Evolutionary conservation across 1,140 invertebrate genomes (phyloP), one percentile per base, ranked within the genome.

Genomic region (Ooceraea biroi): DNA sequence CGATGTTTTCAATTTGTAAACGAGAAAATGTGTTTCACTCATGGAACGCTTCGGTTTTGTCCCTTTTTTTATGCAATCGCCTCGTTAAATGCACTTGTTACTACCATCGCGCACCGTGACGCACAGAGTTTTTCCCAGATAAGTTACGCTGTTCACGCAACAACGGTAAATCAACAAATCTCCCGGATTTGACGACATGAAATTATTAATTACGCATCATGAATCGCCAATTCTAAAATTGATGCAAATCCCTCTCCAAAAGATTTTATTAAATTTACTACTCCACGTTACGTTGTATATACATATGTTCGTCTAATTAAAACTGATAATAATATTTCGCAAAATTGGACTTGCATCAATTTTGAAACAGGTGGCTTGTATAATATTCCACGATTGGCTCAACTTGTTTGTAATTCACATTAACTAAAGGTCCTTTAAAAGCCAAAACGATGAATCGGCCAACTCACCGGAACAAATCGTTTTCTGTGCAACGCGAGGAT

Each of bases 1-100:
- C 65, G 50, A 71, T 69, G 63, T 80, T 80, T 80, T 80, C 76
- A 80, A 80, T 58, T 50, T 22, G 76, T 71, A 71, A 80, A 80
- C 48, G 76, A 46, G 65, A 71, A 69, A 80, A 80, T 58, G 63
- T 17, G 50, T 46, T 80, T 78, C 52, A 17, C 65, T 58, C 65
- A 41, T 17, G 65, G 76, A 50, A 30, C 55, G 61, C 12, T 27
- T 69, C 36, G 17, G 8, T 3, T 27, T 17, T 22, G 3, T 57
- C 25, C 19, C 22, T 57, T 19, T 82, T 82, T 73, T 61, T 74
- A 71, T 17, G 50, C 65, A 80, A 80, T 80, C 63, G 76, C 65
- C 36, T 69, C 76, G 65, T 57, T 80, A 80, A 80, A 80, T 14
- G n/a, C 50, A 58, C 50, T 78, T 69, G 66, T 80, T 46, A 58